These are phyloP conservation scores for Drosophila mercatorum DNA, from an alignment of 2,888 invertebrate genomes.

Conservation along the genomic window DNA sequence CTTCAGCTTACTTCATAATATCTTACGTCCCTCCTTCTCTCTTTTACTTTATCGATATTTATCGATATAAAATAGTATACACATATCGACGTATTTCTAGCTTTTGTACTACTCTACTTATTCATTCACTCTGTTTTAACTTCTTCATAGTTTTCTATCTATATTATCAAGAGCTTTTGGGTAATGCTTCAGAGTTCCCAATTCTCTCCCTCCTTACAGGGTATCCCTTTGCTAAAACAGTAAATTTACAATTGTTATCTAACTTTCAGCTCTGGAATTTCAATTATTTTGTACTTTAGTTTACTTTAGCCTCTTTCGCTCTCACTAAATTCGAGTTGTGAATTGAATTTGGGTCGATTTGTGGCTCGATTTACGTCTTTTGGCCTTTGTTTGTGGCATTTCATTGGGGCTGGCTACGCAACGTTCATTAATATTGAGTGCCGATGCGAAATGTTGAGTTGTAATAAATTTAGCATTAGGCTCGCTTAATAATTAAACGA, in stretches of 20 bases:
- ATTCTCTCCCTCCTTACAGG: not conserved
- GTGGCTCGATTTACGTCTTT: slow-evolving; percentile 3
- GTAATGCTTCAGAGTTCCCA: too few species aligned
- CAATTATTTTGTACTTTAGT: slow-evolving; percentile 1
- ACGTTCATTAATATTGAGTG: slow-evolving; percentile 53
- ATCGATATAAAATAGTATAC: too few species aligned
- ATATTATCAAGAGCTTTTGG: too few species aligned
- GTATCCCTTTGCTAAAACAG: not conserved
- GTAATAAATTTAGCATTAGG: slow-evolving; percentile 10
- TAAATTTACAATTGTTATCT: not conserved
- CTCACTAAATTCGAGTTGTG: slow-evolving; percentile 29
- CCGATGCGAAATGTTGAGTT: slow-evolving; percentile 41
- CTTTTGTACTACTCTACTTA: too few species aligned
- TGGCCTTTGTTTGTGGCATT: slow-evolving; percentile 18
- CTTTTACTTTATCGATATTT: too few species aligned
- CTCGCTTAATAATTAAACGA: slow-evolving; percentile 5
- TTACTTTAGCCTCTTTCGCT: slow-evolving; percentile 11
- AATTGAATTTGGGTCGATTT: slow-evolving; percentile 31
- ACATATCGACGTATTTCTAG: too few species aligned
- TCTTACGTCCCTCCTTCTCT: too few species aligned
- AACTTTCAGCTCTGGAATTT: not conserved
- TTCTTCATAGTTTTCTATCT: not conserved
- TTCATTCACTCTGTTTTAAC: too few species aligned
- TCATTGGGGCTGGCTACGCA: slow-evolving; percentile 32
- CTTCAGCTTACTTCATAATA: too few species aligned